Evolutionary conservation across 1,140 invertebrate species (phyloP).

Genomic region (Rhopalosiphum maidis): DNA sequence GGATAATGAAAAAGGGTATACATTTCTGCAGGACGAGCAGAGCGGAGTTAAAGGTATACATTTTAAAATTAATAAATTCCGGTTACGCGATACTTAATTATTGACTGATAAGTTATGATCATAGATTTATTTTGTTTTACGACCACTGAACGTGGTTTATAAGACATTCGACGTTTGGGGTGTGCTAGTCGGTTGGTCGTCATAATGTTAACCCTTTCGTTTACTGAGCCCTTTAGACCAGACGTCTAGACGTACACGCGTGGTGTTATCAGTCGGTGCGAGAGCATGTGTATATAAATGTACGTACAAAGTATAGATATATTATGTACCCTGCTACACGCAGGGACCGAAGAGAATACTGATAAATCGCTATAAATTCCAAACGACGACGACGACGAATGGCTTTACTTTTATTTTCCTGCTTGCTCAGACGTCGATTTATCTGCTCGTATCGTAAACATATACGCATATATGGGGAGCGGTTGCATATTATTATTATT

Average conservation of each 20-base stretch:
- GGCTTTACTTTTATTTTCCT: constrained; percentile 22
- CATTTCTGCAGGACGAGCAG: not conserved
- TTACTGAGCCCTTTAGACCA: not conserved
- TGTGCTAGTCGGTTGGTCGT: not conserved
- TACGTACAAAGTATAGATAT: not conserved
- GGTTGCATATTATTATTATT: not conserved
- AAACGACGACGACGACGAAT: not conserved
- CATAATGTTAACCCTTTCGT: not conserved
- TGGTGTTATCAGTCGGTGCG: not conserved
- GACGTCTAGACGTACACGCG: not conserved
- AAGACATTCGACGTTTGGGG: not conserved
- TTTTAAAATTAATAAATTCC: not conserved
- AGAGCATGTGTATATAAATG: not conserved
- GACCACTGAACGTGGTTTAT: not conserved
- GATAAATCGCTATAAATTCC: constrained; percentile 29
- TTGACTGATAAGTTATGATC: not conserved
- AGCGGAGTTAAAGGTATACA: not conserved
- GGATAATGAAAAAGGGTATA: not conserved
- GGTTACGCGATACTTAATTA: not conserved
- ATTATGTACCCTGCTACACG: not conserved
- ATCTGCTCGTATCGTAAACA: not conserved
- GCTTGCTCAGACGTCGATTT: not conserved
- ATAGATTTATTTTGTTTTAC: not conserved
- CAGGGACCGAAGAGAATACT: not conserved
- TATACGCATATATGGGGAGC: not conserved